Conservation (phyloP, 2,113 vertebrate genomes). For the Psettodes erumei region DNA sequence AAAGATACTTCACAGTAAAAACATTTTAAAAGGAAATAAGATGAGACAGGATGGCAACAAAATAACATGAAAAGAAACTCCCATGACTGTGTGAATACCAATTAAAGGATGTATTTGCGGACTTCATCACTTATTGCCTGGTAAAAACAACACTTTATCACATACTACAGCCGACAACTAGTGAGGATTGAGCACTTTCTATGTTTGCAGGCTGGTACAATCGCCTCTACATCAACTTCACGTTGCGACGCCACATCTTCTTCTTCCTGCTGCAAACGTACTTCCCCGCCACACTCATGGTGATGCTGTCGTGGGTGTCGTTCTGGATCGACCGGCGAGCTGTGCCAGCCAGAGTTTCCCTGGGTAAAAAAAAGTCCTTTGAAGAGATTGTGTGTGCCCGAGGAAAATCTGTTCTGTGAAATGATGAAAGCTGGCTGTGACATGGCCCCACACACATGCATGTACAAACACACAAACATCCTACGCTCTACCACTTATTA, state of each 20-base stretch:
- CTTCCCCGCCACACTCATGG: constrained; percentile 94
- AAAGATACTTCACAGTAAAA: too few species aligned
- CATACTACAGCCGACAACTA: too few species aligned
- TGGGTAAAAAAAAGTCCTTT: constrained; percentile 85
- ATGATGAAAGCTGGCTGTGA: constrained; percentile 54
- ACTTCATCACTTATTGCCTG: too few species aligned
- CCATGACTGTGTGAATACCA: too few species aligned
- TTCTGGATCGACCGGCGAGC: constrained; percentile 96
- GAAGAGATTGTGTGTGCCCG: constrained; percentile 16
- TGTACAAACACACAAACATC: constrained; percentile 28
- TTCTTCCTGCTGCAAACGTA: constrained; percentile 97
- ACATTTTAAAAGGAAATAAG: too few species aligned
- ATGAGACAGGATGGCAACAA: too few species aligned
- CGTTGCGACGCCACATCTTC: constrained; percentile 92
- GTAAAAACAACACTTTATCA: too few species aligned
- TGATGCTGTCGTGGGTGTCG: constrained; percentile 96
- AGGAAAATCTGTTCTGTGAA: constrained; percentile 39
- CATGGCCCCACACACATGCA: constrained; percentile 32
- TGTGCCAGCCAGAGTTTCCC: constrained; percentile 94
- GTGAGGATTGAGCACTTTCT: too few species aligned
- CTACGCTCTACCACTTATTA: neutral
- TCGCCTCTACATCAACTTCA: constrained; percentile 95
- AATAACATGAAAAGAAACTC: too few species aligned
- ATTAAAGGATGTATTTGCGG: too few species aligned
- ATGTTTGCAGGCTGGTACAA: constrained; percentile 92